Evolutionary conservation across 2,888 invertebrate genomes (phyloP).

Genomic region (Allolobophora icterica): DNA sequence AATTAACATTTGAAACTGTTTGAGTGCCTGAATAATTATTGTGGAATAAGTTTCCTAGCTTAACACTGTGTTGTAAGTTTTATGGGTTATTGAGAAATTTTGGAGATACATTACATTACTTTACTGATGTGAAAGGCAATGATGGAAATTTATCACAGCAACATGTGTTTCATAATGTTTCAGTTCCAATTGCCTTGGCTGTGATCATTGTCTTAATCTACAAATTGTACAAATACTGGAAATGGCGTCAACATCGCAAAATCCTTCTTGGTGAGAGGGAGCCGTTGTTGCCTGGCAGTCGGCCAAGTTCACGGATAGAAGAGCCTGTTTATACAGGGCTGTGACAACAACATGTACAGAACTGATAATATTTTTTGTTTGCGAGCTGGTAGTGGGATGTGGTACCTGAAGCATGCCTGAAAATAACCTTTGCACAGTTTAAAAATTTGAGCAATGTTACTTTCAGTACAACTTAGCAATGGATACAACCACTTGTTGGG

Average conservation of each 20-base stretch:
- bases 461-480: neutral
- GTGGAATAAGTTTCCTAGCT: neutral
- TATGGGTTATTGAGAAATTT: too few relatives aligned
- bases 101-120: neutral
- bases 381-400: neutral
- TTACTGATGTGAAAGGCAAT: neutral
- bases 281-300: conserved; percentile 8
- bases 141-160: neutral
- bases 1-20: neutral
- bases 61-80: neutral
- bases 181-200: conserved; percentile 28
- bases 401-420: neutral
- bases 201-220: conserved; percentile 20
- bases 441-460: neutral
- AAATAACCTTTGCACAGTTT: neutral
- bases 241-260: neutral
- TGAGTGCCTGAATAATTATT: too few relatives aligned
- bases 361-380: neutral
- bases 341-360: conserved; percentile 2
- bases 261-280: neutral
- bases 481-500: neutral
- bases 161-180: neutral
- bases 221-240: conserved; percentile 1
- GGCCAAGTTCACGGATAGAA: neutral
- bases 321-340: conserved; percentile 9